Percentiles rank a stretch among this genome's conserved stretches.
These are phyloP conservation scores for Alethe diademata DNA, from an alignment of 2,113 vertebrate genomes.

Conservation along the genomic window DNA sequence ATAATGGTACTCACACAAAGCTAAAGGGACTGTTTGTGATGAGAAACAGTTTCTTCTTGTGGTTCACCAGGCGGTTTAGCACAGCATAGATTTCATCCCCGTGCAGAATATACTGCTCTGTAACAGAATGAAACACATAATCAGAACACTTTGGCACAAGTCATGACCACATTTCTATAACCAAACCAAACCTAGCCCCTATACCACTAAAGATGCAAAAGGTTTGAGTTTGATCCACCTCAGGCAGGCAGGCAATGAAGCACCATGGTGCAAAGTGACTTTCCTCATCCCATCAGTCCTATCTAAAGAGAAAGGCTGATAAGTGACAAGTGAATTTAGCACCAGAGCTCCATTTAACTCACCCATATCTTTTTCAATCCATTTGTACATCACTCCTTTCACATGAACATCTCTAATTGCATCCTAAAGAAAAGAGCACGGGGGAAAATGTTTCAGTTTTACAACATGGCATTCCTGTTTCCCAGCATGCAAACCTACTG, in stretches of 20 bases:
- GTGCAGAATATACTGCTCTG: constrained; percentile 79
- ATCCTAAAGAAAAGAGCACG: constrained; percentile 64
- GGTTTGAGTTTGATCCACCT: not conserved
- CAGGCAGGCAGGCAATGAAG: not conserved
- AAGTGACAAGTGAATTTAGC: not conserved
- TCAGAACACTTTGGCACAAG: not conserved
- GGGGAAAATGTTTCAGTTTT: not conserved
- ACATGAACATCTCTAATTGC: constrained; percentile 81
- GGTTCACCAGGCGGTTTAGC: constrained; percentile 76
- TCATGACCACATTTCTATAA: not conserved
- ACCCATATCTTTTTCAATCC: constrained; percentile 83
- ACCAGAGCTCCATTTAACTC: constrained; percentile 46
- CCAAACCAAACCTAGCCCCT: not conserved
- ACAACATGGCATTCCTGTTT: not conserved
- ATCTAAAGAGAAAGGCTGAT: not conserved
- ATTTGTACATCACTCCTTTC: constrained; percentile 84
- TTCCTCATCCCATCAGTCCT: not conserved
- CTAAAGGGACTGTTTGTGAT: constrained; percentile 85
- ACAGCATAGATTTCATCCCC: constrained; percentile 81
- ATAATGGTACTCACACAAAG: constrained; percentile 76
- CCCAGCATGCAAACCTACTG: not conserved
- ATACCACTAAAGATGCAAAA: not conserved
- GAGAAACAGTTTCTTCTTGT: constrained; percentile 83
- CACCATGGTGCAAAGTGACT: not conserved
- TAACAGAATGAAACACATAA: not conserved